Evolutionary conservation across 1,140 invertebrate genomes (phyloP), one percentile per base, ranked within the genome.

Genomic region (Laodelphax striatellus): DNA sequence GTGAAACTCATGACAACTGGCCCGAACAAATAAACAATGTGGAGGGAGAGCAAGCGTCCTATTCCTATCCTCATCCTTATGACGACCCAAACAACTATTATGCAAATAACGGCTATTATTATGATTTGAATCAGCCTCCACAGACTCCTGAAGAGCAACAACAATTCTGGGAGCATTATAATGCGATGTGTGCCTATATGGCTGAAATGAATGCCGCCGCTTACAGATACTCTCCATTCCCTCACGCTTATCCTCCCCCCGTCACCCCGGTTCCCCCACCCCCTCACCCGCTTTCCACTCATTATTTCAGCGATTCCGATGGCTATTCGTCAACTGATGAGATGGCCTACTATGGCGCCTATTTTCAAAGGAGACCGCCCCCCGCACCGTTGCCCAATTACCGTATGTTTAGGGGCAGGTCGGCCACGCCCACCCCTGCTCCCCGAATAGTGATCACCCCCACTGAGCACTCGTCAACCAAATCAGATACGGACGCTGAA

Each of bases 261-360:
- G 68, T 67, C 63, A 62, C 57, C 19, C 28, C 50, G 22, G 61
- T 65, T 64, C 21, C 68, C 61, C 50, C 65, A 64, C 52, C 56
- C 50, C 55, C 52, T 31, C 59, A 42, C 28, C n/a, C 31, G 6
- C 22, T 60, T 10, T 22, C 46, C 21, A 50, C 46, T 10, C 59
- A 54, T 11, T 66, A 55, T 28, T 50, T 56, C 38, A 69, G 64
- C 50, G 73, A 75, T 58, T 67, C 65, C 16, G 72, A 75, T 54
- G 72, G 72, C 8, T 76, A 76, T 64, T 75, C 71, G 13, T 76
- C 74, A 5, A 70, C 64, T 16, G 74, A 76, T 63, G 74, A 76
- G 68, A 74, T 74, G 70, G 16, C 46, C 21, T 71, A 69, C 43
- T 74, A 73, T 60, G 64, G 65, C 13, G 62, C 67, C 11, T 60